phyloP scores from a whole-genome alignment of 1,140 invertebrate species.

The Drosophila sulfurigaster region DNA sequence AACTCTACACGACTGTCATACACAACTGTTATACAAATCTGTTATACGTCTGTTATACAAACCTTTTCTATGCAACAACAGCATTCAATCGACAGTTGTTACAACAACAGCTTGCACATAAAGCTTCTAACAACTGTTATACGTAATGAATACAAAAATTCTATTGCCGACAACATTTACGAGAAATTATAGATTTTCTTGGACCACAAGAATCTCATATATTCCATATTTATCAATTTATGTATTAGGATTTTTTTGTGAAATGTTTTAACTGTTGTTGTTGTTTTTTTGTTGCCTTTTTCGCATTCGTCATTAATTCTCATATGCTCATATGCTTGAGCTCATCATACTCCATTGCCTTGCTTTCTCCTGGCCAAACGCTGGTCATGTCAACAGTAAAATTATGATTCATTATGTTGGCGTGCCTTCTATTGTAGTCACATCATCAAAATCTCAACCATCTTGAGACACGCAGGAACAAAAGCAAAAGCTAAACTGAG shows the following conservation, averaged over 20 bases:
- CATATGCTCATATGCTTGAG: not conserved
- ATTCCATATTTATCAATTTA: slow-evolving; percentile 2
- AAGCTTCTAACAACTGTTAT: too few relatives aligned
- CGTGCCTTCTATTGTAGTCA: slow-evolving; percentile 61
- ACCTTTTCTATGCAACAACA: too few relatives aligned
- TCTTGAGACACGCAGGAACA: slow-evolving; percentile 50
- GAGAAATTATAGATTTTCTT: not conserved
- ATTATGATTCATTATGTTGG: slow-evolving; percentile 56
- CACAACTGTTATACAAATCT: not conserved
- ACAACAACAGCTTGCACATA: too few relatives aligned
- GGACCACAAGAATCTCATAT: not conserved
- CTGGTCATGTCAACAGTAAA: slow-evolving; percentile 55
- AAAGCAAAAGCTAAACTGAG: not conserved
- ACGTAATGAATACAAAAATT: too few relatives aligned
- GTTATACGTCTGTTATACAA: too few relatives aligned
- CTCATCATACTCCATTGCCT: not conserved
- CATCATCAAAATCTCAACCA: slow-evolving; percentile 62
- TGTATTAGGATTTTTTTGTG: slow-evolving; percentile 14
- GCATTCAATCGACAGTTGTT: too few relatives aligned
- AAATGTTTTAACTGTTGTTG: slow-evolving; percentile 27
- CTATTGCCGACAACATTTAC: too few relatives aligned
- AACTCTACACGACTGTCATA: not conserved
- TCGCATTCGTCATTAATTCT: slow-evolving; percentile 25
- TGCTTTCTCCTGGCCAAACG: not conserved
- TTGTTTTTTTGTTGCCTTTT: not conserved